These are phyloP conservation scores for Ectemnius lituratus DNA, from an alignment of 2,888 invertebrate genomes.

Conservation along the genomic window DNA sequence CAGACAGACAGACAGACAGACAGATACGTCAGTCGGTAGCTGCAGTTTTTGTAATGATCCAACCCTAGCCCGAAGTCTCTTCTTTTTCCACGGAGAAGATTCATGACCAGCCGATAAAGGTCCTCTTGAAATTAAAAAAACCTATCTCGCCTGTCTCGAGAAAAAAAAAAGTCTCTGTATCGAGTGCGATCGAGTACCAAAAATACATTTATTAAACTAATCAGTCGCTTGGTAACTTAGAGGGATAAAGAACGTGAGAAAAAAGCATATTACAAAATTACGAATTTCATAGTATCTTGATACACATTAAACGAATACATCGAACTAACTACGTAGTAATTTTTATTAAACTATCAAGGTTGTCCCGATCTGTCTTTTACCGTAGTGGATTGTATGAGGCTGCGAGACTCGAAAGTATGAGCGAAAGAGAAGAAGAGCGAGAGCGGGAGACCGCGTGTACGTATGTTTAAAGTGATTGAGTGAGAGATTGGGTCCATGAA, in stretches of 20 bases:
- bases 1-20: neutral
- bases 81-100: slow-evolving; percentile 17
- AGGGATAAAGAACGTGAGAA: slow-evolving; percentile 9
- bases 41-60: slow-evolving; percentile 12
- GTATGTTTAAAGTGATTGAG: neutral
- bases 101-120: slow-evolving; percentile 17
- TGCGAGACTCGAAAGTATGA: slow-evolving; percentile 2
- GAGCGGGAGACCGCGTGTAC: neutral
- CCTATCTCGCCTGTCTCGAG: neutral
- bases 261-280: slow-evolving; percentile 22
- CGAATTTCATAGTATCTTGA: slow-evolving; percentile 15
- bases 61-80: neutral
- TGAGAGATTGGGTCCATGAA: neutral
- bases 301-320: slow-evolving; percentile 37
- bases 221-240: slow-evolving; percentile 20
- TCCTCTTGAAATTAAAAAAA: slow-evolving; percentile 1
- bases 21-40: neutral
- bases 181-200: slow-evolving; percentile 5
- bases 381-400: slow-evolving; percentile 9
- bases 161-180: slow-evolving; percentile 6
- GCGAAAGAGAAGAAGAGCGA: neutral
- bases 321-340: slow-evolving; percentile 53
- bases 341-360: slow-evolving; percentile 40
- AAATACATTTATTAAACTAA: slow-evolving; percentile 3
- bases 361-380: slow-evolving; percentile 33